Conservation (phyloP, 2,888 invertebrate species). For the Pterobdella sp. region DNA sequence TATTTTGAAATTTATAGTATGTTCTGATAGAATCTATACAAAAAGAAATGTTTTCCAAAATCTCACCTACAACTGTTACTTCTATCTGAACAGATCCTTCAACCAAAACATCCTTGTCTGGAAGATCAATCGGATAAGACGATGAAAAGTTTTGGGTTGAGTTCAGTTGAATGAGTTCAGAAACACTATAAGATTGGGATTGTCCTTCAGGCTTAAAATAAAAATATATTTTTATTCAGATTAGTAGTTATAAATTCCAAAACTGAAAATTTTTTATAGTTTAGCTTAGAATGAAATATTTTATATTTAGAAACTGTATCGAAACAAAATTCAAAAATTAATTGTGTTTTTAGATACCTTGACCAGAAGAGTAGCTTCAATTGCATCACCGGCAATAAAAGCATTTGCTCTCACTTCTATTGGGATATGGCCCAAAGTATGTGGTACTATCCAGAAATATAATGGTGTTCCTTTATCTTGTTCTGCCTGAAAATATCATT, state of each 20-base stretch:
- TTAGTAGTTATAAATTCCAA: neutral
- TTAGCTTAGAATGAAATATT: constrained; percentile 28
- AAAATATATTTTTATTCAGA: too few relatives aligned
- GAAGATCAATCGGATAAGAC: neutral
- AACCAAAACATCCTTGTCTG: constrained; percentile 63
- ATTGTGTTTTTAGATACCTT: constrained; percentile 54
- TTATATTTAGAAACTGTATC: neutral
- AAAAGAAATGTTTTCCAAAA: neutral
- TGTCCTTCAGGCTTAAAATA: constrained; percentile 78
- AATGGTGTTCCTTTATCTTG: constrained; percentile 69
- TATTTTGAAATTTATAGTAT: neutral
- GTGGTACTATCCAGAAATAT: constrained; percentile 74
- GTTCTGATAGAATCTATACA: neutral
- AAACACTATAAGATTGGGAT: constrained; percentile 65
- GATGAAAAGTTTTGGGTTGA: neutral
- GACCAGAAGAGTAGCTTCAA: constrained; percentile 66
- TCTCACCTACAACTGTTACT: constrained; percentile 60
- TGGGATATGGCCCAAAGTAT: constrained; percentile 64
- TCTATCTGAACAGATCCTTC: constrained; percentile 65
- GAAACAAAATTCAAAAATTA: neutral
- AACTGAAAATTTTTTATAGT: neutral
- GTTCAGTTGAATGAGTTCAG: constrained; percentile 58
- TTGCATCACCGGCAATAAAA: constrained; percentile 68
- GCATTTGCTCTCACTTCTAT: constrained; percentile 71
- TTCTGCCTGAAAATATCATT: constrained; percentile 39